A percentile compares a stretch with the other conserved stretches of the same genome.
These are phyloP conservation scores for Zelostemma sp. DNA, from an alignment of 1,140 invertebrate genomes.

Conservation along the genomic window DNA sequence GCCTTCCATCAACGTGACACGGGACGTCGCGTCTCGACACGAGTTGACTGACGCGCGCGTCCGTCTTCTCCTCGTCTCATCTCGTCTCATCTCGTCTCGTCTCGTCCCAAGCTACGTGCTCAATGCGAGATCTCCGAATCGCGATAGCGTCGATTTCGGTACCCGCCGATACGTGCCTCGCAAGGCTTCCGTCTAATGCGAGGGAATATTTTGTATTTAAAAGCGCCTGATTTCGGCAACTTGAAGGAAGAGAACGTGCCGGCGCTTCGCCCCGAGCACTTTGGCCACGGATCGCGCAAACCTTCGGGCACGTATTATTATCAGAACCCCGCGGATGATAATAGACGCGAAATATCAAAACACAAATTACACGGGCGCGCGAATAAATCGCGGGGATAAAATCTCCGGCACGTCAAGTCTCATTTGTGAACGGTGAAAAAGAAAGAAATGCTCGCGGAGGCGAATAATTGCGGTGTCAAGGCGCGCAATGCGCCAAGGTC, in stretches of 20 bases:
- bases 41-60: conserved; percentile 43
- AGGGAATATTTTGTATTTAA: not conserved
- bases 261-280: not conserved
- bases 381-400: not conserved
- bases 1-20: conserved; percentile 42
- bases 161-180: conserved; percentile 26
- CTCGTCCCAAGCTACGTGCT: conserved; percentile 34
- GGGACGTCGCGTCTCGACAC: conserved; percentile 27
- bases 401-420: not conserved
- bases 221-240: conserved; percentile 1
- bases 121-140: conserved; percentile 23
- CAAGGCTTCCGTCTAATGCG: conserved; percentile 14
- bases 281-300: too few relatives aligned
- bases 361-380: not conserved
- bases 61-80: conserved; percentile 11
- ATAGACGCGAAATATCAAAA: too few relatives aligned
- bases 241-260: not conserved
- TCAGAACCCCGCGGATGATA: not conserved
- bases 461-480: conserved; percentile 16
- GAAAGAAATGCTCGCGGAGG: conserved; percentile 1
- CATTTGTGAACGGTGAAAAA: not conserved
- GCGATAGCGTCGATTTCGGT: conserved; percentile 33
- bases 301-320: too few relatives aligned
- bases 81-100: not conserved
- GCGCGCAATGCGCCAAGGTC: not conserved